Evolutionary conservation across 2,113 vertebrate species (phyloP).

Genomic region (Vombatus ursinus): DNA sequence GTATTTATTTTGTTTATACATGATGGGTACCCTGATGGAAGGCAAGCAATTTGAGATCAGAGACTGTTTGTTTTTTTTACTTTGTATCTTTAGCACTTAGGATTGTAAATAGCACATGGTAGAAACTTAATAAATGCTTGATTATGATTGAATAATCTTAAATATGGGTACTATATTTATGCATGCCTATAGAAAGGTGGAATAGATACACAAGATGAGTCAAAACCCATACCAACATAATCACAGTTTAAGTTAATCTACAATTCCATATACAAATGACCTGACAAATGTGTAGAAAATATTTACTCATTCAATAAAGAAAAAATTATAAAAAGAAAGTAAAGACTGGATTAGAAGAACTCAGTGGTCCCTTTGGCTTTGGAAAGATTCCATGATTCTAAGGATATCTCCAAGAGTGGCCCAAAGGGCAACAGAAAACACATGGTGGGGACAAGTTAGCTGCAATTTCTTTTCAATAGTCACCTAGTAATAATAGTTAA

Average conservation of each 20-base stretch:
- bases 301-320: not conserved
- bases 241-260: not conserved
- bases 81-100: not conserved
- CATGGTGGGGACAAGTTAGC: not conserved
- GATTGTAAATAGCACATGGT: not conserved
- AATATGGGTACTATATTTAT: not conserved
- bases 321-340: not conserved
- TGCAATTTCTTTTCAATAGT: not conserved
- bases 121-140: not conserved
- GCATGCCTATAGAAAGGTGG: not conserved
- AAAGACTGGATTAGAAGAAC: not conserved
- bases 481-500: not conserved
- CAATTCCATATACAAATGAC: not conserved
- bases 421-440: not conserved
- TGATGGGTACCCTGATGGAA: not conserved
- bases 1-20: not conserved
- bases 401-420: not conserved
- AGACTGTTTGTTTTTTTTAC: not conserved
- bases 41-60: not conserved
- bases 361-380: not conserved
- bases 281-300: not conserved
- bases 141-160: not conserved
- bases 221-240: not conserved
- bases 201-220: not conserved
- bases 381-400: not conserved